Percentiles rank a stretch among this genome's conserved stretches.
Evolutionary conservation across 2,888 invertebrate species (phyloP).

Genomic region (Acrobasis repandana): DNA sequence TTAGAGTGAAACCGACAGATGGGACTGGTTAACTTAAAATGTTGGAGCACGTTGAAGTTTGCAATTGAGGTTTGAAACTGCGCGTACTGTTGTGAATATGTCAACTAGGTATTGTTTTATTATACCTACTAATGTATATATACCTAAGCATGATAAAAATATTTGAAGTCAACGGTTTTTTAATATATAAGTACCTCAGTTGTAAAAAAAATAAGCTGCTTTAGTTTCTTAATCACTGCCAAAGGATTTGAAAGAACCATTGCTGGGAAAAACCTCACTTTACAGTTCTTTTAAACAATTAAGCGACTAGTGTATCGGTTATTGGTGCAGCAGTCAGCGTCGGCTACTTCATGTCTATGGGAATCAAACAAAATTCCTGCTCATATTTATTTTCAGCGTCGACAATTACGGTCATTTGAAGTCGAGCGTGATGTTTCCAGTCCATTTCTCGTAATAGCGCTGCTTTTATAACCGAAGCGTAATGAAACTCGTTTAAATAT

Average conservation of each 20-base stretch:
- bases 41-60: background rate
- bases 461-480: slow-evolving; percentile 78
- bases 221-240: no score
- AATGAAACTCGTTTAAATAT: slow-evolving; percentile 81
- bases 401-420: slow-evolving; percentile 73
- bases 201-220: no score
- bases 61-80: background rate
- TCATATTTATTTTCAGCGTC: slow-evolving; percentile 57
- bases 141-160: no score
- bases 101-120: no score
- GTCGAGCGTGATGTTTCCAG: slow-evolving; percentile 76
- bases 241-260: no score
- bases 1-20: background rate
- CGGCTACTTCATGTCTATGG: slow-evolving; percentile 23
- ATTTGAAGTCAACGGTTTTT: no score
- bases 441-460: slow-evolving; percentile 76
- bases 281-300: no score
- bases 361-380: slow-evolving; percentile 47
- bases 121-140: no score
- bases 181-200: no score
- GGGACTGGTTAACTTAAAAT: background rate
- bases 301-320: no score
- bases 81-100: background rate
- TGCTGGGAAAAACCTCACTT: no score
- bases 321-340: background rate